These are phyloP conservation scores for Drosophila kohkoa DNA, from an alignment of 1,140 invertebrate species.

Conservation along the genomic window DNA sequence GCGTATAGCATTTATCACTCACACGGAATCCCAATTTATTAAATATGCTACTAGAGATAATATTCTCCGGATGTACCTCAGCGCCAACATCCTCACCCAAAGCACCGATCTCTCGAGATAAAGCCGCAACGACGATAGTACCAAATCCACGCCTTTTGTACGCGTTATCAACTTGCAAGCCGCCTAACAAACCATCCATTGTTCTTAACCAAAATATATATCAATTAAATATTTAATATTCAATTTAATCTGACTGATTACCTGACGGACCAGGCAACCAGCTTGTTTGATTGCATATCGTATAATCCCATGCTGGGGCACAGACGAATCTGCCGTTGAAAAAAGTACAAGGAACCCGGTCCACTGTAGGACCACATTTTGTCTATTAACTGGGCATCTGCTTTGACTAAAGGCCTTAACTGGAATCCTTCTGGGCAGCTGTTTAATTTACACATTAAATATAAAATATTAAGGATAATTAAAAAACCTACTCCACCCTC, in stretches of 20 bases:
- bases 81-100: constrained; percentile 68
- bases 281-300: constrained; percentile 39
- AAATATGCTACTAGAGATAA: constrained; percentile 63
- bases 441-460: background rate
- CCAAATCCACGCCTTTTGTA: constrained; percentile 62
- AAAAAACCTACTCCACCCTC: background rate
- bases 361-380: constrained; percentile 60
- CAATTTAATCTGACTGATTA: constrained; percentile 5
- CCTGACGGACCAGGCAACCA: constrained; percentile 78
- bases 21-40: constrained; percentile 52
- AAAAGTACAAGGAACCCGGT: constrained; percentile 56
- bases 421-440: constrained; percentile 47
- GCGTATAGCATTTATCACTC: constrained; percentile 52
- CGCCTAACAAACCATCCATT: constrained; percentile 57
- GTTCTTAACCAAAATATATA: constrained; percentile 29
- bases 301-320: constrained; percentile 70
- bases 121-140: constrained; percentile 36
- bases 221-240: background rate
- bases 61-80: constrained; percentile 65
- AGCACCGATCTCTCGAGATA: constrained; percentile 40
- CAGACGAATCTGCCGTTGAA: constrained; percentile 61
- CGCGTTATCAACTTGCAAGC: constrained; percentile 47
- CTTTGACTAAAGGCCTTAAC: constrained; percentile 11
- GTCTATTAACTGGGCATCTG: constrained; percentile 37
- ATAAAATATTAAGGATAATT: background rate